Evolutionary conservation across 1,140 invertebrate genomes (phyloP).

Genomic region (Steinernema feltiae): DNA sequence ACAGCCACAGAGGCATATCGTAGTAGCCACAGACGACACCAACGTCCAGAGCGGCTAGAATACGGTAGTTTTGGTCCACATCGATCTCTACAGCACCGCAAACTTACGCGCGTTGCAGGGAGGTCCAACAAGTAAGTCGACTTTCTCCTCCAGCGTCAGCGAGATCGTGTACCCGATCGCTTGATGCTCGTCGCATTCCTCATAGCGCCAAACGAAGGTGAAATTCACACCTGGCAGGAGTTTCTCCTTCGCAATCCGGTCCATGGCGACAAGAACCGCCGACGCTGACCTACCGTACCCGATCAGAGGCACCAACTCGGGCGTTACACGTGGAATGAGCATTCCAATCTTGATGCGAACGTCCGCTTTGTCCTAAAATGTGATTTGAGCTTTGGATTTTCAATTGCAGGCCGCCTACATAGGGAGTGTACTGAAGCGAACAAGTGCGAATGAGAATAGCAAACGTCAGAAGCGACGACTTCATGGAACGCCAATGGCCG

Average conservation of each 20-base stretch:
- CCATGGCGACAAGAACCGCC: slow-evolving; percentile 15
- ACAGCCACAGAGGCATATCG: not conserved
- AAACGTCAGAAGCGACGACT: too few species aligned
- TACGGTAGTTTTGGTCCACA: slow-evolving; percentile 13
- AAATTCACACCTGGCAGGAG: slow-evolving; percentile 16
- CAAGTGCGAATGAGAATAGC: too few species aligned
- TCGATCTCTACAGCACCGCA: not conserved
- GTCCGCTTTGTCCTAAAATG: not conserved
- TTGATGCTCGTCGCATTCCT: slow-evolving; percentile 29
- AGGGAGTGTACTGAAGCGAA: too few species aligned
- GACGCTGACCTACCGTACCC: slow-evolving; percentile 6
- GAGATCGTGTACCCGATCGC: slow-evolving; percentile 32
- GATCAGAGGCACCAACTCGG: not conserved
- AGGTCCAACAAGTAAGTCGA: slow-evolving; percentile 32
- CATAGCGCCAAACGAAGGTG: slow-evolving; percentile 34
- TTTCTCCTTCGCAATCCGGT: not conserved
- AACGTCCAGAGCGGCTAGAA: slow-evolving; percentile 16
- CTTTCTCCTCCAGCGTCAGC: slow-evolving; percentile 31
- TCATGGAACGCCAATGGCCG: too few species aligned
- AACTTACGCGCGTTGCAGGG: slow-evolving; percentile 27
- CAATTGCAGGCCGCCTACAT: too few species aligned
- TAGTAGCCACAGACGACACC: not conserved
- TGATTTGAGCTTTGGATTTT: not conserved
- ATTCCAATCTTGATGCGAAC: not conserved
- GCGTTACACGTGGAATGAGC: not conserved